phyloP scores from a whole-genome alignment of 2,888 invertebrate genomes.

The Caenorhabditis doughertyi region DNA sequence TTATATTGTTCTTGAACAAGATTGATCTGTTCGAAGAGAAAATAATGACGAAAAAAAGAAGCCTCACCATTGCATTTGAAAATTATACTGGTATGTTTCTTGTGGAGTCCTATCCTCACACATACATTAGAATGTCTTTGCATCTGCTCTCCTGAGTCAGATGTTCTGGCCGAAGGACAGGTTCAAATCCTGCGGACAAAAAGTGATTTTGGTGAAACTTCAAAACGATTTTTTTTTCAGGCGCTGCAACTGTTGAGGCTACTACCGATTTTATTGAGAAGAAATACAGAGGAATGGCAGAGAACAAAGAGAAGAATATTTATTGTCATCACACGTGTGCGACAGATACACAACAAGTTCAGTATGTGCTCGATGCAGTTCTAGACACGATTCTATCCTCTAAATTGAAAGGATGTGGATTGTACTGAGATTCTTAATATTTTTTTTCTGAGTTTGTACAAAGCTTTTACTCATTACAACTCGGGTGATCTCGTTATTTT shows the following conservation, averaged over 20 bases:
- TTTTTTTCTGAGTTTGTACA: not conserved
- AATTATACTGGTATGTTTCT: constrained; percentile 70
- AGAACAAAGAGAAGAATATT: constrained; percentile 78
- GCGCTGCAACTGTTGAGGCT: constrained; percentile 70
- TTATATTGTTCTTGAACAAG: constrained; percentile 92
- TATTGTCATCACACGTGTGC: constrained; percentile 80
- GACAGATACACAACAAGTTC: constrained; percentile 80
- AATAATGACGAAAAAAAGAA: constrained; percentile 68
- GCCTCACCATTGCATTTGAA: constrained; percentile 75
- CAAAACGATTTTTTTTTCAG: constrained; percentile 53
- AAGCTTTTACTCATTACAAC: constrained; percentile 3
- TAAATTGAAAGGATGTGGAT: constrained; percentile 82
- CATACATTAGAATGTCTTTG: not conserved
- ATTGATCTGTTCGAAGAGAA: constrained; percentile 79
- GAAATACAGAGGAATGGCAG: constrained; percentile 74
- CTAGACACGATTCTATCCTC: constrained; percentile 81
- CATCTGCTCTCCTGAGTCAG: not conserved
- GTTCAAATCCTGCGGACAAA: constrained; percentile 77
- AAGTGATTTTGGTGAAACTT: not conserved
- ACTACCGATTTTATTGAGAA: constrained; percentile 75
- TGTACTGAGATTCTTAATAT: constrained; percentile 71
- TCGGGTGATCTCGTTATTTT: constrained; percentile 37
- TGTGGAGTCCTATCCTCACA: not conserved
- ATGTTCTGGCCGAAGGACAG: constrained; percentile 83
- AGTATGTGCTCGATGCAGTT: constrained; percentile 81